phyloP scores from a whole-genome alignment of 2,888 invertebrate species.

The Hoplodrina ambigua region DNA sequence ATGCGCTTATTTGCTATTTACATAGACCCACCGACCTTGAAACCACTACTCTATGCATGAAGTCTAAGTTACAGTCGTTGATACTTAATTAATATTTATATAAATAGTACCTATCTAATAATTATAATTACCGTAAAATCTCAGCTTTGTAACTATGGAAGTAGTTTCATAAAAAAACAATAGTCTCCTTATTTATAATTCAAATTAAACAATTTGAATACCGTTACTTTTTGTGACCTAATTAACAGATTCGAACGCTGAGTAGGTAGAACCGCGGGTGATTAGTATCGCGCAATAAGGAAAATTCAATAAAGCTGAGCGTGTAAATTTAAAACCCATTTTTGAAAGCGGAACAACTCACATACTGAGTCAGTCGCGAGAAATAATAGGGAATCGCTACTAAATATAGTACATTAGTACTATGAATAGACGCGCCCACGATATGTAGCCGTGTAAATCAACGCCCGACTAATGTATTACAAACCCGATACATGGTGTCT shows the following conservation, averaged over 20 bases:
- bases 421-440: constrained; percentile 89
- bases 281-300: constrained; percentile 14
- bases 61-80: constrained; percentile 25
- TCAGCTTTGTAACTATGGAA: background rate
- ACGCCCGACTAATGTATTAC: constrained; percentile 88
- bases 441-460: constrained; percentile 86
- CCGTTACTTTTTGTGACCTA: constrained; percentile 35
- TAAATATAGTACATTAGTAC: constrained; percentile 89
- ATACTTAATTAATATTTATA: constrained; percentile 19
- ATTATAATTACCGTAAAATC: constrained; percentile 8
- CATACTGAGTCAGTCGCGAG: constrained; percentile 83
- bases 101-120: background rate
- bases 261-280: background rate
- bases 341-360: constrained; percentile 82
- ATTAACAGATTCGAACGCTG: constrained; percentile 28
- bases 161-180: background rate
- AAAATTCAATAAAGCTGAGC: constrained; percentile 25
- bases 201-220: constrained; percentile 7
- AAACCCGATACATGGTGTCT: constrained; percentile 80
- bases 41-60: constrained; percentile 49
- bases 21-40: constrained; percentile 63
- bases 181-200: background rate
- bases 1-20: constrained; percentile 64
- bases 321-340: constrained; percentile 62
- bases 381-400: constrained; percentile 88